These are phyloP conservation scores for Heliconius aoede DNA, from an alignment of 2,888 invertebrate genomes.

Conservation along the genomic window DNA sequence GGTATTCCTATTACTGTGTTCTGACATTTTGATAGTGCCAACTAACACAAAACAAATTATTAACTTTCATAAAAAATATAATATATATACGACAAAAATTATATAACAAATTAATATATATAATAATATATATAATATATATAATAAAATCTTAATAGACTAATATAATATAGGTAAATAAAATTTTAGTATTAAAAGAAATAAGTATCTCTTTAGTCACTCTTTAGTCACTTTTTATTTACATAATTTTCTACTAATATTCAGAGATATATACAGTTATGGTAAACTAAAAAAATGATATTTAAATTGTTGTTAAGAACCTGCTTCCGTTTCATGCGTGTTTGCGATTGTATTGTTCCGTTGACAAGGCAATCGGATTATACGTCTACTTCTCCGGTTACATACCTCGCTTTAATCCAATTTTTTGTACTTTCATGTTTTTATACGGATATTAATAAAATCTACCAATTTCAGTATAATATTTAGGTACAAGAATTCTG, in stretches of 20 bases:
- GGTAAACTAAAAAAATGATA: not conserved
- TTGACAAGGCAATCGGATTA: slow-evolving; percentile 42
- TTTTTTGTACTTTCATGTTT: slow-evolving; percentile 26
- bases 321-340: slow-evolving; percentile 16
- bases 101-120: too few relatives aligned
- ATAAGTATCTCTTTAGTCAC: not conserved
- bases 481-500: too few relatives aligned
- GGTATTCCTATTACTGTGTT: slow-evolving; percentile 95
- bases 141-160: too few relatives aligned
- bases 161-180: too few relatives aligned
- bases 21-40: slow-evolving; percentile 94
- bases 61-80: too few relatives aligned
- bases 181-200: not conserved
- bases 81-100: too few relatives aligned
- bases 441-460: not conserved
- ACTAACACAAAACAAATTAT: slow-evolving; percentile 73
- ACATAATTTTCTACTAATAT: not conserved
- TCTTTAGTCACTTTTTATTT: not conserved
- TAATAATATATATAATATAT: too few relatives aligned
- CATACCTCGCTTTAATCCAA: slow-evolving; percentile 40
- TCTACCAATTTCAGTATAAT: not conserved
- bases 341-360: slow-evolving; percentile 1
- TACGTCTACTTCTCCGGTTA: slow-evolving; percentile 41
- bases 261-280: not conserved
- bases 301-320: slow-evolving; percentile 1